Percentiles rank a stretch among this genome's conserved stretches.
Conservation (phyloP, 2,888 invertebrate genomes). For the Epinotia nisella region DNA sequence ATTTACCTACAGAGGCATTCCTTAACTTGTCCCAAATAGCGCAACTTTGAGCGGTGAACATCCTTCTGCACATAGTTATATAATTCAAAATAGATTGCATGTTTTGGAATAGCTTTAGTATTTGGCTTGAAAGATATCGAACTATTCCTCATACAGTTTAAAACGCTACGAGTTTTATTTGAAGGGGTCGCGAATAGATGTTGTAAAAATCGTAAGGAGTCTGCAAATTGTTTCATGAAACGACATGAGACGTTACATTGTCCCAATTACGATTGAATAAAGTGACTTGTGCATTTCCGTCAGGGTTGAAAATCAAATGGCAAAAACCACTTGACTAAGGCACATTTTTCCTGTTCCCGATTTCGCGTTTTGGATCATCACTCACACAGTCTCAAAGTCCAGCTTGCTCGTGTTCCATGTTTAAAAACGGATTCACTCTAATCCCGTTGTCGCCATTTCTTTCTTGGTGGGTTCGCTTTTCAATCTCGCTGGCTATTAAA, state of each 20-base stretch:
- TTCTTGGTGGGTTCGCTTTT: neutral
- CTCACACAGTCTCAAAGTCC: neutral
- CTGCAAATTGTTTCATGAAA: neutral
- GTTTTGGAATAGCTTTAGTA: slow-evolving; percentile 5
- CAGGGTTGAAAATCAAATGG: neutral
- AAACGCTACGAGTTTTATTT: slow-evolving; percentile 13
- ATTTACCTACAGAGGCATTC: slow-evolving; percentile 33
- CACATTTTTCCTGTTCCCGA: neutral
- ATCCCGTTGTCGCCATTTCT: neutral
- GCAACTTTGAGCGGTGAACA: slow-evolving; percentile 20
- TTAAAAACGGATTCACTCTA: neutral
- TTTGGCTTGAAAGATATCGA: slow-evolving; percentile 9
- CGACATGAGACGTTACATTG: neutral
- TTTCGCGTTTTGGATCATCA: neutral
- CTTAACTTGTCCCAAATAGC: slow-evolving; percentile 37
- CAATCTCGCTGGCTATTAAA: slow-evolving; percentile 18
- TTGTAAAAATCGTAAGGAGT: neutral
- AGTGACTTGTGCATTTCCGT: neutral
- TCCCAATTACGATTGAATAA: neutral
- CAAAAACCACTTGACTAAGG: neutral
- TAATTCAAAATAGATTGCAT: slow-evolving; percentile 25
- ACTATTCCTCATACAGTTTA: slow-evolving; percentile 7
- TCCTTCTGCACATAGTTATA: slow-evolving; percentile 29
- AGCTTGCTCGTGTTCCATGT: neutral
- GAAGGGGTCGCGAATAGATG: neutral